Evolutionary conservation across 53 echinoderm and acorn worm genomes (phyloP), one percentile per base, ranked within the genome.

Genomic region (Echinometra lucunter): DNA sequence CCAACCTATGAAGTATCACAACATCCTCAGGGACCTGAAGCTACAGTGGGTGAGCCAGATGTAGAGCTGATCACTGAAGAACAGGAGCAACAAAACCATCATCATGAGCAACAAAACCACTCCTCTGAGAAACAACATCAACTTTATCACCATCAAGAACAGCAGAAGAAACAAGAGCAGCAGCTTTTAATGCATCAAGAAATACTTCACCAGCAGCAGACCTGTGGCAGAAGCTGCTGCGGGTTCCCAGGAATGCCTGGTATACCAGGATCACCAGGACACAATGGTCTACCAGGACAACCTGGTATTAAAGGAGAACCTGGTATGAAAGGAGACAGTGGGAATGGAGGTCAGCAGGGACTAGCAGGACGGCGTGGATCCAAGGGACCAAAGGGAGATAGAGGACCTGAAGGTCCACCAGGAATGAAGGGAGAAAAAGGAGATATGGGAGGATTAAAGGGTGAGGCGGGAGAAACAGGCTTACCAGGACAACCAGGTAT

Each of bases 211-310:
- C 85, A 89, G 72, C 45, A 91, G 72, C 80, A 55, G 35, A 11
- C 57, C 19, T 93, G 49, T 37, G 57, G 93, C 37, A 49, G 80
- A 21, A 49, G 93, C 45, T 93, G 93, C 56, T 74, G 93, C 13
- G 92, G 92, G 6, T 91, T 91, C 47, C 90, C 90, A 90, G 91
- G 91, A 70, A 66, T 91, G 66, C 91, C 91, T 67, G 91, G 91
- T 47, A 91, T 91, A 2, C 91, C 72, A 57, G 92, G 80, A 17
- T 2, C 30, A 38, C 94, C 93, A 49, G 94, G 94, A 83, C 66
- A 66, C 47, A 66, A 66, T 42, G 94, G 94, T 7, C 10, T 67
- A 23, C 94, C 94, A 63, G 94, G 94, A 57, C 21, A 53, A 6
- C 85, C 82, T 42, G 94, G 94, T 21, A 32, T 60, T 23, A 42